Conservation (phyloP, 1,140 invertebrate genomes). For the Hetaerina americana region DNA sequence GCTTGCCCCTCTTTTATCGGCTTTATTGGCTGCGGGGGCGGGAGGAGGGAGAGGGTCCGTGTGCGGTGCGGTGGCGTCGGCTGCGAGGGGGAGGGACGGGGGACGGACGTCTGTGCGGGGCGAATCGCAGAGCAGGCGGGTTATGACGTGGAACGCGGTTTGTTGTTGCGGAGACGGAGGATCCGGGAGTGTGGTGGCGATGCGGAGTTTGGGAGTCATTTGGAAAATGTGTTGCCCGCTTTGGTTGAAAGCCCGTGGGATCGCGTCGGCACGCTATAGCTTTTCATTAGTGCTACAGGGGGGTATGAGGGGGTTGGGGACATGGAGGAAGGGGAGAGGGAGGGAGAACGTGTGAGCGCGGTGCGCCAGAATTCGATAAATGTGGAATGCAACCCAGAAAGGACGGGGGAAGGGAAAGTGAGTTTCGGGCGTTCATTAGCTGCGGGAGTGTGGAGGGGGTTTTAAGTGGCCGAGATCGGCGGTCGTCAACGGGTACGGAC, state of each 20-base stretch:
- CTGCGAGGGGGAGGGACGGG: no score
- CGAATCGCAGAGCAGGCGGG: no score
- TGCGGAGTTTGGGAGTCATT: background rate
- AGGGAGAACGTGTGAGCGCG: no score
- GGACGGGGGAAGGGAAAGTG: background rate
- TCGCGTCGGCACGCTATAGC: background rate
- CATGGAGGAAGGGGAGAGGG: no score
- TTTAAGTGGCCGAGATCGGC: no score
- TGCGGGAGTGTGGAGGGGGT: background rate
- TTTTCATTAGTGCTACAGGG: background rate
- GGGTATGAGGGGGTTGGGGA: no score
- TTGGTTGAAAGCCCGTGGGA: background rate
- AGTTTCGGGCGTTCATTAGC: background rate
- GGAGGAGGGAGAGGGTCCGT: no score
- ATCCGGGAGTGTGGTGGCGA: background rate
- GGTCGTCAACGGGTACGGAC: no score
- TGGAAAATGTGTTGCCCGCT: background rate
- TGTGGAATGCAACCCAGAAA: background rate
- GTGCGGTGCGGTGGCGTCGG: no score
- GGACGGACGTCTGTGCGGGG: no score
- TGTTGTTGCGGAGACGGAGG: background rate
- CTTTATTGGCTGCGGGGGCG: no score
- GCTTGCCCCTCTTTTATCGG: no score
- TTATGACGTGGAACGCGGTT: background rate
- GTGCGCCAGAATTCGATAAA: background rate